These are phyloP conservation scores for Orthosia gothica DNA, from an alignment of 2,888 invertebrate genomes.

Conservation along the genomic window DNA sequence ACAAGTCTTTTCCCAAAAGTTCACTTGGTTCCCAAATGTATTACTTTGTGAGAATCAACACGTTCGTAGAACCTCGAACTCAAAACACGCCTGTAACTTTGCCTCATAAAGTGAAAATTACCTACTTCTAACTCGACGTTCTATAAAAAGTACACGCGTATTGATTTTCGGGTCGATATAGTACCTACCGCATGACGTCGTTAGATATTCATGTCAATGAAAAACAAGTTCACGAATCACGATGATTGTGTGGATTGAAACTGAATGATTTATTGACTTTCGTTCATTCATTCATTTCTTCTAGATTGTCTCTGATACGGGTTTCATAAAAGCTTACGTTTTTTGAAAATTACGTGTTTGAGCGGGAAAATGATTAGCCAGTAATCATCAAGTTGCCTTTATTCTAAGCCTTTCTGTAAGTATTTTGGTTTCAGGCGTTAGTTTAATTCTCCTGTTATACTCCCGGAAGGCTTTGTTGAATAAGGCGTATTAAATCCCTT, in stretches of 20 bases:
- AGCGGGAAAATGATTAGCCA: neutral
- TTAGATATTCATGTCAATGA: conserved; percentile 40
- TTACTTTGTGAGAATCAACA: neutral
- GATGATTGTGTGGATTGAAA: conserved; percentile 45
- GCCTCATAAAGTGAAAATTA: conserved; percentile 1
- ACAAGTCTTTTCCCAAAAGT: conserved; percentile 14
- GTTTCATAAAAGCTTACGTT: neutral
- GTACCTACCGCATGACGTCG: conserved; percentile 34
- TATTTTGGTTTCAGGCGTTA: neutral
- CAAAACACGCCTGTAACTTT: neutral
- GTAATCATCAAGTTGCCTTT: neutral
- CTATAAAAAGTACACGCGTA: conserved; percentile 31
- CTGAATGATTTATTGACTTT: conserved; percentile 36
- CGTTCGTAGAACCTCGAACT: neutral
- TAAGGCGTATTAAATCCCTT: neutral
- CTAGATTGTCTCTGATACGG: conserved; percentile 45
- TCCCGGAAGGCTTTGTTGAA: neutral
- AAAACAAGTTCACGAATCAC: conserved; percentile 31
- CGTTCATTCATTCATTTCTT: conserved; percentile 32
- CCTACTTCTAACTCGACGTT: neutral
- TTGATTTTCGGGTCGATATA: conserved; percentile 60
- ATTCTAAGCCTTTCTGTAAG: neutral
- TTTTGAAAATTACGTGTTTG: conserved; percentile 1
- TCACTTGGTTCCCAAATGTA: conserved; percentile 3
- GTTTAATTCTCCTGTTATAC: neutral